Conservation (phyloP, 1,140 invertebrate genomes). For the Ditylenchus dipsaci region DNA sequence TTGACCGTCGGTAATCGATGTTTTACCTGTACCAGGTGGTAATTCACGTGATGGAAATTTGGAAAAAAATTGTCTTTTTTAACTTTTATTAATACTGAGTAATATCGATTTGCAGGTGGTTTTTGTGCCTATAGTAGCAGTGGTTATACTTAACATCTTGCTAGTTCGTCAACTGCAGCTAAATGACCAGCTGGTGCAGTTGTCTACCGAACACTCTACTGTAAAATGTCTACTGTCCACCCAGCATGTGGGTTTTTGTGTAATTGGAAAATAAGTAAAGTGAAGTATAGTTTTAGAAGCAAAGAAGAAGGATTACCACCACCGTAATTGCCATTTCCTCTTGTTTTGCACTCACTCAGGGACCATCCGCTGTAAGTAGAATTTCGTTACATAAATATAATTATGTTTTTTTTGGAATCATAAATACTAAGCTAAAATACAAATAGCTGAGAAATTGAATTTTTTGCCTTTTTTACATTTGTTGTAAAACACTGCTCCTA, state of each 20-base stretch:
- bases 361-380: constrained; percentile 48
- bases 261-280: no score
- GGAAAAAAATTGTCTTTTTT: no score
- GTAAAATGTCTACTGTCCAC: constrained; percentile 22
- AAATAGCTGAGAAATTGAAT: no score
- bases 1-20: no score
- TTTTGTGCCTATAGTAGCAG: constrained; percentile 54
- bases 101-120: constrained; percentile 38
- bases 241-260: constrained; percentile 38
- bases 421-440: no score
- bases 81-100: no score
- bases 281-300: constrained; percentile 25
- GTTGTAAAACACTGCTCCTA: no score
- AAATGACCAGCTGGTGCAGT: constrained; percentile 36
- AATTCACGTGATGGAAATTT: no score
- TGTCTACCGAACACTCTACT: constrained; percentile 36
- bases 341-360: constrained; percentile 56
- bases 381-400: no score
- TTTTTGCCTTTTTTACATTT: no score
- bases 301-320: constrained; percentile 47
- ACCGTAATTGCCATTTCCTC: constrained; percentile 54
- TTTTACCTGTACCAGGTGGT: no score
- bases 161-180: constrained; percentile 40
- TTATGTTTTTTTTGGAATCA: no score
- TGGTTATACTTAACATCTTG: constrained; percentile 50